These are phyloP conservation scores for Trididemnum clinides DNA, from an alignment of 23 tunicate species.

Conservation along the genomic window DNA sequence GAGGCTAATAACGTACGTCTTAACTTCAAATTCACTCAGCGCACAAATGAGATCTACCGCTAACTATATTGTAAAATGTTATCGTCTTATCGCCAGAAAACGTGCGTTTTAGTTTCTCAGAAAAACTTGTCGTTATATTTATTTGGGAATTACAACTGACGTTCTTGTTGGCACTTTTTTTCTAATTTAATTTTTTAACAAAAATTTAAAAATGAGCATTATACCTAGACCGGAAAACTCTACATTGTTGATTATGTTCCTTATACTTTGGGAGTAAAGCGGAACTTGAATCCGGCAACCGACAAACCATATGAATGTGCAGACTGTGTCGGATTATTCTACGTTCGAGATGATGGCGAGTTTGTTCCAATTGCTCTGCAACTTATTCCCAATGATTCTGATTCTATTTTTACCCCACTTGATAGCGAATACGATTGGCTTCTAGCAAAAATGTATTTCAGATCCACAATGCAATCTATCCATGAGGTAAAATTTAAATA, in stretches of 20 bases:
- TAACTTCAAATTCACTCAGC: no score
- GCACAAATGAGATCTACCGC: no score
- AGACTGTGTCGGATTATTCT: slow-evolving; percentile 28
- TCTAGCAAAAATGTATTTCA: slow-evolving; percentile 67
- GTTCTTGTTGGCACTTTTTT: no score
- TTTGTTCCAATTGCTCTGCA: slow-evolving; percentile 61
- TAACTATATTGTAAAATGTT: no score
- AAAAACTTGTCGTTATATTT: no score
- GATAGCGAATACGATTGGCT: slow-evolving; percentile 48
- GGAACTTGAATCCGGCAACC: slow-evolving; percentile 25
- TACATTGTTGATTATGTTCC: slow-evolving; percentile 58
- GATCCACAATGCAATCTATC: neutral
- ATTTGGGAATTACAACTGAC: no score
- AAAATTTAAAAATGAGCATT: neutral
- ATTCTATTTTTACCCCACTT: slow-evolving; percentile 43
- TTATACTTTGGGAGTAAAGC: slow-evolving; percentile 9
- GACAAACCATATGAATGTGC: slow-evolving; percentile 12
- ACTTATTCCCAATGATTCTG: slow-evolving; percentile 28
- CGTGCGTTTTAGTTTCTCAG: no score
- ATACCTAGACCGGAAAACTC: slow-evolving; percentile 42
- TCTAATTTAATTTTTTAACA: no score
- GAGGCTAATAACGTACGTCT: no score
- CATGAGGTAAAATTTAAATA: slow-evolving; percentile 54
- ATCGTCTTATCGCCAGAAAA: no score
- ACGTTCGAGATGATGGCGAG: slow-evolving; percentile 8